Evolutionary conservation across 2,797 vertebrate species (phyloP).

Genomic region (Chelonia mydas): DNA sequence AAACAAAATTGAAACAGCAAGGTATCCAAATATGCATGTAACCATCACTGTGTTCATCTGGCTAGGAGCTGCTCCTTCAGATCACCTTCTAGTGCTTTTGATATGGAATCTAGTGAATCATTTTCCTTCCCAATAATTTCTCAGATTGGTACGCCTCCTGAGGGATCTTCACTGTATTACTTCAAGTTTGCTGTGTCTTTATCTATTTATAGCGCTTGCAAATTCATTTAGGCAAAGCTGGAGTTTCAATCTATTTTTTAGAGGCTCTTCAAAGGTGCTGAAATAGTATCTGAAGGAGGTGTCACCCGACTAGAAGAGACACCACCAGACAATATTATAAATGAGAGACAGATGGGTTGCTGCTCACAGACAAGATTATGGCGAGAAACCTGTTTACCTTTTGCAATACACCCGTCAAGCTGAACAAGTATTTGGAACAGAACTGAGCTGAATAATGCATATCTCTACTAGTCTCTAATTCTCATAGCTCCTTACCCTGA

Average conservation of each 20-base stretch:
- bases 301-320: conserved; percentile 50
- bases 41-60: background rate
- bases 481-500: background rate
- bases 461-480: background rate
- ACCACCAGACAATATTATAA: conserved; percentile 34
- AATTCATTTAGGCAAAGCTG: conserved; percentile 63
- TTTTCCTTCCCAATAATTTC: conserved; percentile 61
- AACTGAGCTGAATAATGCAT: conserved; percentile 31
- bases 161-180: conserved; percentile 58
- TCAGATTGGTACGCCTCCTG: background rate
- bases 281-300: conserved; percentile 49
- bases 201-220: conserved; percentile 61
- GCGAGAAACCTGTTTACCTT: conserved; percentile 59
- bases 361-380: conserved; percentile 53
- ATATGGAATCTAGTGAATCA: conserved; percentile 47
- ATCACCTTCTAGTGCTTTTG: conserved; percentile 36
- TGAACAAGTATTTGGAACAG: conserved; percentile 48
- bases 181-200: conserved; percentile 65
- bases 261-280: conserved; percentile 49
- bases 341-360: conserved; percentile 66
- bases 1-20: conserved; percentile 33
- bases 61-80: conserved; percentile 43
- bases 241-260: conserved; percentile 13
- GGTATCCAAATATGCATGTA: conserved; percentile 28
- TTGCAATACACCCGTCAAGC: conserved; percentile 23